phyloP scores from a whole-genome alignment of 1,140 invertebrate species.

The Mactra quadrangularis region DNA sequence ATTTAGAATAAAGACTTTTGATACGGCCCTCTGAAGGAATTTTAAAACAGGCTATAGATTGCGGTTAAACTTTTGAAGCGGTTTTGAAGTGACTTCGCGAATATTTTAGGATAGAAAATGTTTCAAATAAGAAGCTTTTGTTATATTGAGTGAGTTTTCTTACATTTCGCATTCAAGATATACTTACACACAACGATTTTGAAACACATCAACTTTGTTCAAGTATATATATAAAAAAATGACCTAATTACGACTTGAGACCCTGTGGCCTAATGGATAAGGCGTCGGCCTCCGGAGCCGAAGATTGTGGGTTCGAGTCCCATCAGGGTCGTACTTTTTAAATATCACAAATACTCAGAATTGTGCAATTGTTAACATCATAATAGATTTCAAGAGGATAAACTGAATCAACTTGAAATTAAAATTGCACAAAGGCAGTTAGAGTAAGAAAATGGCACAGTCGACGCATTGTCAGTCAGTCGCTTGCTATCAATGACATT shows the following conservation, averaged over 20 bases:
- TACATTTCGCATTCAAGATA: neutral
- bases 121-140: neutral
- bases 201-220: neutral
- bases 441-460: no score
- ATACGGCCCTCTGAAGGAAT: constrained; percentile 4
- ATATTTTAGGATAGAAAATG: neutral
- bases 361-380: no score
- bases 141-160: neutral
- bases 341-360: no score
- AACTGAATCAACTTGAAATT: no score
- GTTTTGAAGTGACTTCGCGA: neutral
- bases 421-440: no score
- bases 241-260: constrained; percentile 56
- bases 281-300: constrained; percentile 85
- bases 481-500: no score
- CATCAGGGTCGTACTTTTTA: constrained; percentile 79
- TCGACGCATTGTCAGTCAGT: no score
- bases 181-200: neutral
- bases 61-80: neutral
- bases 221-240: neutral
- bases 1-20: neutral
- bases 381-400: no score
- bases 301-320: constrained; percentile 85
- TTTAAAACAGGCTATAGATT: constrained; percentile 29
- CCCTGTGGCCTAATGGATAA: constrained; percentile 85